phyloP scores from a whole-genome alignment of 1,140 invertebrate species.

The Hestina assimilis region DNA sequence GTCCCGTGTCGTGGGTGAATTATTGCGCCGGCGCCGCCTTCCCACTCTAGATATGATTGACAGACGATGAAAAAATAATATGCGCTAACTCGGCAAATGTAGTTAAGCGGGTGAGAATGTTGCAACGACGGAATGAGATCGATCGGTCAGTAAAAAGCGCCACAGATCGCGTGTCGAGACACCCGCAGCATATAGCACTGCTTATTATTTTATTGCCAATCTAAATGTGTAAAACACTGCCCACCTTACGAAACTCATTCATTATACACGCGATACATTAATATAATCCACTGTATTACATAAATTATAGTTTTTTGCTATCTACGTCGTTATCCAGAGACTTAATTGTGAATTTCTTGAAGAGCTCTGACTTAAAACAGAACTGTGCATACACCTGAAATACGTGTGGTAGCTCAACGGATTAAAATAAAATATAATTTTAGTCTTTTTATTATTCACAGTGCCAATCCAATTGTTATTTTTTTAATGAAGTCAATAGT shows the following conservation, averaged over 20 bases:
- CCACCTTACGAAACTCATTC: conserved; percentile 1
- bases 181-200: conserved; percentile 18
- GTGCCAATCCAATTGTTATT: too few relatives aligned
- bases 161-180: conserved; percentile 6
- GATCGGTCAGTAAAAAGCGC: conserved; percentile 33
- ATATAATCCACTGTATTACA: conserved; percentile 8
- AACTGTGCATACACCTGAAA: too few relatives aligned
- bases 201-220: conserved; percentile 23
- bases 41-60: conserved; percentile 44
- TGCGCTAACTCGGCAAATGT: conserved; percentile 4
- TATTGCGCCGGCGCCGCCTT: conserved; percentile 10
- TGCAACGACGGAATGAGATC: conserved; percentile 33
- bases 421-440: too few relatives aligned
- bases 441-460: too few relatives aligned
- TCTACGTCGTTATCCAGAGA: not conserved
- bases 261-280: not conserved
- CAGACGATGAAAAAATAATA: conserved; percentile 34
- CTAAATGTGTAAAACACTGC: not conserved
- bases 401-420: too few relatives aligned
- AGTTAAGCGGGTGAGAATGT: conserved; percentile 35
- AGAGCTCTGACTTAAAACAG: too few relatives aligned
- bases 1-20: not conserved
- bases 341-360: too few relatives aligned
- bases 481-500: too few relatives aligned
- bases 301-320: conserved; percentile 12